phyloP scores from a whole-genome alignment of 2,797 vertebrate species.

The Chiloscyllium punctatum region DNA sequence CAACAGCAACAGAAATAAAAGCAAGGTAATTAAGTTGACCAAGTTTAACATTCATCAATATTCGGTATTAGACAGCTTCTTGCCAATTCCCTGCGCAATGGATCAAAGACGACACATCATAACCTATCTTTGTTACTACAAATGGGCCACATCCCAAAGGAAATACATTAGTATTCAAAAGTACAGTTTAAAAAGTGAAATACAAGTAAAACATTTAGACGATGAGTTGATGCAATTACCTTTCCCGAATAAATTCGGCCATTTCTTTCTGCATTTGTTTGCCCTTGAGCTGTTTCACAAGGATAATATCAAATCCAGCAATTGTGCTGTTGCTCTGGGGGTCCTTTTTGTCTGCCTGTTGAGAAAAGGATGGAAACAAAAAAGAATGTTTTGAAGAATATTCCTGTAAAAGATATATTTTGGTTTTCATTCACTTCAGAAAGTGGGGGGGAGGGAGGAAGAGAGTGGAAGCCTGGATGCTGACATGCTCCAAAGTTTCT shows the following conservation, averaged over 20 bases:
- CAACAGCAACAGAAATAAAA: not conserved
- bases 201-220: not conserved
- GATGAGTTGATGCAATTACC: slow-evolving; percentile 57
- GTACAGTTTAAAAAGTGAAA: too few species aligned
- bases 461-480: not conserved
- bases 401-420: not conserved
- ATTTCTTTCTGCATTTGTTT: slow-evolving; percentile 99
- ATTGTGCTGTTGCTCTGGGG: slow-evolving; percentile 77
- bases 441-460: too few species aligned
- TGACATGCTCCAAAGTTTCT: not conserved
- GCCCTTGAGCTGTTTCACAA: slow-evolving; percentile 94
- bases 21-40: not conserved
- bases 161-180: not conserved
- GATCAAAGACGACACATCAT: not conserved
- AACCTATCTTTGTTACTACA: too few species aligned
- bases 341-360: slow-evolving; percentile 86
- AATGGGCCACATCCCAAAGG: too few species aligned
- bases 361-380: slow-evolving; percentile 41
- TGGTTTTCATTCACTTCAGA: not conserved
- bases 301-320: slow-evolving; percentile 88
- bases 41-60: not conserved
- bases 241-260: slow-evolving; percentile 92
- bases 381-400: not conserved
- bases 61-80: not conserved
- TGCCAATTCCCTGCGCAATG: not conserved